Percentiles rank a stretch among this genome's conserved stretches.
Conservation (phyloP, 2,797 vertebrate genomes). For the Clarias fuscus region DNA sequence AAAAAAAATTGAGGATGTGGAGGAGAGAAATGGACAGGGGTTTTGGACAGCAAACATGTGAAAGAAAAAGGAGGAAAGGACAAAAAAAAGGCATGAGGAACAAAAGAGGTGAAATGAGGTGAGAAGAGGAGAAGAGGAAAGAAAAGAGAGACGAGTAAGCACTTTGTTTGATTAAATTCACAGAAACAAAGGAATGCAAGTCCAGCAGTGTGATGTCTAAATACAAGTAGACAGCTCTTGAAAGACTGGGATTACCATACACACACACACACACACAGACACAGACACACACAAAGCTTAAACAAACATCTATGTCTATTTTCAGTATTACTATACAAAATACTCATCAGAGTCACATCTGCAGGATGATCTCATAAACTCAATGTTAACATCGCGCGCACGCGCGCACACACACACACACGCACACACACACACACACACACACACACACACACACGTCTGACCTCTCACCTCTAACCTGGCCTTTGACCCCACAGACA, state of each 20-base stretch:
- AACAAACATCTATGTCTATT: not conserved
- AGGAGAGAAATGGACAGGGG: not conserved
- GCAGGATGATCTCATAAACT: slow-evolving; percentile 7
- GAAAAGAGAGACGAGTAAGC: not conserved
- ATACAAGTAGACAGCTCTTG: slow-evolving; percentile 35
- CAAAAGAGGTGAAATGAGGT: not conserved
- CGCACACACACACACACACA: not conserved
- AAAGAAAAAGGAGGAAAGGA: not conserved
- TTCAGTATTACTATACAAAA: not conserved
- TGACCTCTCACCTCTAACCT: slow-evolving; percentile 16
- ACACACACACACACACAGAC: not conserved
- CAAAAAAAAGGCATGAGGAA: not conserved
- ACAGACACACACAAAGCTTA: not conserved
- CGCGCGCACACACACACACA: not conserved
- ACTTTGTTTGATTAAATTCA: slow-evolving; percentile 42
- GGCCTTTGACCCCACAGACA: slow-evolving; percentile 41
- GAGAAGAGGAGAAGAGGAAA: not conserved
- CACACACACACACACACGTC: slow-evolving; percentile 7
- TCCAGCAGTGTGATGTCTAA: slow-evolving; percentile 36
- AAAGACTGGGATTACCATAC: slow-evolving; percentile 21
- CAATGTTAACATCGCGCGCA: not conserved
- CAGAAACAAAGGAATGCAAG: slow-evolving; percentile 27
- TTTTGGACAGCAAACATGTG: not conserved
- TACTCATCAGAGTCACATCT: not conserved
- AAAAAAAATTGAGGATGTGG: not conserved